Conservation (phyloP, 2,888 invertebrate genomes). For the Sinopyrophorus schimmeli region DNA sequence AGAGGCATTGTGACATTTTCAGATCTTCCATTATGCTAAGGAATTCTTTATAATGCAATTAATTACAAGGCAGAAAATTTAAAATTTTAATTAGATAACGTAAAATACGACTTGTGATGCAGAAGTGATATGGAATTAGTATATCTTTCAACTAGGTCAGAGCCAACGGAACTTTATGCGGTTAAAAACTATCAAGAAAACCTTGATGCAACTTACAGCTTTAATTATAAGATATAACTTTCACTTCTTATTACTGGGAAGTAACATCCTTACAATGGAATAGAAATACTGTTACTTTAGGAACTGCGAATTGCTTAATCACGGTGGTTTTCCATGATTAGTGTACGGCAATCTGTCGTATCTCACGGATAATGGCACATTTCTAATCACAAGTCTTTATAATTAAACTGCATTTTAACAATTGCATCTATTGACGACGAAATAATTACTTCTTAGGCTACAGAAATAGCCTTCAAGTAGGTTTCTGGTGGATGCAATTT, state of each 20-base stretch:
- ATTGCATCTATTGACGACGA: not conserved
- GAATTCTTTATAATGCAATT: too few species aligned
- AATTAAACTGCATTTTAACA: not conserved
- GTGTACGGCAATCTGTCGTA: too few species aligned
- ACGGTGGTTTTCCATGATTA: too few species aligned
- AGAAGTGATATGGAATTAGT: too few species aligned
- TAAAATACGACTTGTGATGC: too few species aligned
- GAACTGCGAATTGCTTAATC: too few species aligned
- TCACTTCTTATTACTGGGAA: constrained; percentile 12
- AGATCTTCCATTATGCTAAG: too few species aligned
- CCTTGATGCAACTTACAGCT: constrained; percentile 1
- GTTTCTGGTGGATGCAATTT: too few species aligned
- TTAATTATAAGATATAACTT: constrained; percentile 9
- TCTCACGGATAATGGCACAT: too few species aligned
- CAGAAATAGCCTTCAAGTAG: not conserved
- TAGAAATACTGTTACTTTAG: constrained; percentile 5
- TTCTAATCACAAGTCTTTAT: not conserved
- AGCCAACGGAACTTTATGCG: constrained; percentile 7
- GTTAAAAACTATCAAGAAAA: constrained; percentile 7
- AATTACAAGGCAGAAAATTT: too few species aligned
- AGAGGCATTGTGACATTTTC: too few species aligned
- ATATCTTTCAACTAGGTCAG: constrained; percentile 12
- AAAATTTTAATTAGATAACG: too few species aligned
- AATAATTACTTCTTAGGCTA: not conserved
- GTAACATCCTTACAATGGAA: not conserved